Evolutionary conservation across 2,888 invertebrate species (phyloP).

Genomic region (Drosophila prolongata): DNA sequence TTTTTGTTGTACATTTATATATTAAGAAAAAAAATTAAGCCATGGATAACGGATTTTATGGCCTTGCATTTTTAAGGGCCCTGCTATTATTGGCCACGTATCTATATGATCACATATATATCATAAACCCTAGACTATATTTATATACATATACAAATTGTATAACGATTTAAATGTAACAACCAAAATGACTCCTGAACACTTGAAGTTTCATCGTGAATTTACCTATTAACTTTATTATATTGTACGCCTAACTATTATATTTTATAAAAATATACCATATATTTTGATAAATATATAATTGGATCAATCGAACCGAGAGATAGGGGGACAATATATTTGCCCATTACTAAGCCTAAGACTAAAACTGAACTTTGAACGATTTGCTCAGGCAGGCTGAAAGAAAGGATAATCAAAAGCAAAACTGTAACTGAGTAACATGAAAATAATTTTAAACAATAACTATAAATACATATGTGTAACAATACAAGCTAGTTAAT

Average conservation of each 20-base stretch:
- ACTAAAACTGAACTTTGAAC: slow-evolving; percentile 37
- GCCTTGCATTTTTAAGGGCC: too few relatives aligned
- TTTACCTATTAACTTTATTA: slow-evolving; percentile 39
- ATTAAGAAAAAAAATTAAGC: too few relatives aligned
- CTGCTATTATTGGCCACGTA: slow-evolving; percentile 9
- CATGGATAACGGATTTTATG: too few relatives aligned
- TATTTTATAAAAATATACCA: slow-evolving; percentile 35
- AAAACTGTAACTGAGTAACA: slow-evolving; percentile 9
- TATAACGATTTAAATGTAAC: slow-evolving; percentile 27
- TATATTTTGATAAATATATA: slow-evolving; percentile 42
- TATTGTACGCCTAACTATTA: slow-evolving; percentile 29
- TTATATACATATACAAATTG: slow-evolving; percentile 14
- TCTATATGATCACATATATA: slow-evolving; percentile 19
- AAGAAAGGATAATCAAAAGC: slow-evolving; percentile 61
- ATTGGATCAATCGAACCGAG: slow-evolving; percentile 6
- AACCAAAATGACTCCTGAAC: slow-evolving; percentile 59
- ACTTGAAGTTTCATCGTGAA: slow-evolving; percentile 54
- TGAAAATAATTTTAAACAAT: slow-evolving; percentile 9
- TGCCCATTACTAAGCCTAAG: slow-evolving; percentile 22
- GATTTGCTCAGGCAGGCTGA: slow-evolving; percentile 61
- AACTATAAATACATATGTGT: slow-evolving; percentile 16
- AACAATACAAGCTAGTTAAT: slow-evolving; percentile 48
- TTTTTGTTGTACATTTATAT: too few relatives aligned
- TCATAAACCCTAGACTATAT: slow-evolving; percentile 20
- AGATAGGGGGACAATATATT: slow-evolving; percentile 12